Base-by-base conservation (phyloP, 2,888 invertebrate species). In the Zygothrica quintamaculata region DNA sequence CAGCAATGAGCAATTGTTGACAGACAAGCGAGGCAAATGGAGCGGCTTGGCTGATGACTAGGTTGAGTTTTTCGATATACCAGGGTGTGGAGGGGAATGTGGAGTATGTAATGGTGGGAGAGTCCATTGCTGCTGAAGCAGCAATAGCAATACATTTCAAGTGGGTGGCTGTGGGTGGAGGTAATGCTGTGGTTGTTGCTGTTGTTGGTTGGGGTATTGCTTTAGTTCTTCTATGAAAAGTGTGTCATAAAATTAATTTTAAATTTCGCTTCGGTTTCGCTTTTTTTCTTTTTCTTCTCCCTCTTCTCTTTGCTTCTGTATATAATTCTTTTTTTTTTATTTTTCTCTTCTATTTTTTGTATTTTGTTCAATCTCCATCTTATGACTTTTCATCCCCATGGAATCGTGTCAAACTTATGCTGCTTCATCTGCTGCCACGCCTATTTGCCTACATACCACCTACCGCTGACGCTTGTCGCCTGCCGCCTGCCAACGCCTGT, bases 231-330 rank as follows among this genome's bases (percentile, higher is more conserved):
- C 82, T 76, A 79, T 82, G 82, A 82, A 84, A 82, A 84, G 82
- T 84, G 82, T 84, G 82, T 84, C 82, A 84, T 84, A 84, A 84
- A 84, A 84, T 84, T 84, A 84, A 84, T 84, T 84, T 84, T 77
- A 84, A 84, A 84, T 84, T 84, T 81, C 62, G 80, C 80, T 80
- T 81, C 82, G 82, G 68, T 81, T 80, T 79, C 66, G 56, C 66
- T 84, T 77, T 77, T 80, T 67, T 52, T 36, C 42, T 2, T 31
- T n/a, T 26, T 29, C 29, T 48, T 26, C 36, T 52, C 18, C 33
- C 44, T 22, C 51, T 39, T 33, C 11, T 36, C 40, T 43, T 8
- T 34, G 8, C 12, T 37, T 46, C 5, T n/a, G n/a, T n/a, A n/a
- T n/a, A n/a, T n/a, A n/a, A n/a, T 46, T 60, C 26, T 26, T 26